Conservation (phyloP, 2,113 vertebrate species). For the Crypturellus undulatus region DNA sequence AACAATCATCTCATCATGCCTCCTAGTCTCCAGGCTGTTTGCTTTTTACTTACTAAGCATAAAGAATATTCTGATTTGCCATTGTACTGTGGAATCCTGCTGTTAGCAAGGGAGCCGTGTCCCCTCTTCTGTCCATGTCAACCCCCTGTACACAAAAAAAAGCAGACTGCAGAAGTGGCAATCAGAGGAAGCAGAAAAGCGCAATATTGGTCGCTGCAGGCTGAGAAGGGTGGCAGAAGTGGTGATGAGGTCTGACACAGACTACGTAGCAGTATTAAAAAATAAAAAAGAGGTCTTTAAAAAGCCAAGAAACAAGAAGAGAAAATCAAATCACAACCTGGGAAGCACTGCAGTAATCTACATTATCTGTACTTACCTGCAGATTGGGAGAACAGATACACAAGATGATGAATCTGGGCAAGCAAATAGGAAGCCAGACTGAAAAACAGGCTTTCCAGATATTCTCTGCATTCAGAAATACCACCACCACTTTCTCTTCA, state of each 20-base stretch:
- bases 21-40: not conserved
- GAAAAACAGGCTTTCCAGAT: not conserved
- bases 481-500: not conserved
- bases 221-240: not conserved
- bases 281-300: too few species aligned
- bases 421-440: not conserved
- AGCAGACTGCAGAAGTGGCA: accelerated
- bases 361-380: not conserved
- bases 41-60: not conserved
- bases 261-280: not conserved
- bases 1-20: not conserved
- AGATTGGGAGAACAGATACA: not conserved
- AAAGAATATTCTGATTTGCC: not conserved
- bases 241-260: not conserved
- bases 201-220: accelerated
- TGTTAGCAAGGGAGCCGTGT: not conserved
- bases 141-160: accelerated
- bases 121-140: not conserved
- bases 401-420: not conserved
- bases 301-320: not conserved
- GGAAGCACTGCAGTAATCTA: not conserved
- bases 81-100: not conserved
- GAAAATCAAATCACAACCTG: not conserved
- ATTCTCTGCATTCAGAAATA: not conserved
- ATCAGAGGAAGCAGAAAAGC: not conserved